Conservation (phyloP, 2,888 invertebrate genomes). For the Eupeodes luniger region DNA sequence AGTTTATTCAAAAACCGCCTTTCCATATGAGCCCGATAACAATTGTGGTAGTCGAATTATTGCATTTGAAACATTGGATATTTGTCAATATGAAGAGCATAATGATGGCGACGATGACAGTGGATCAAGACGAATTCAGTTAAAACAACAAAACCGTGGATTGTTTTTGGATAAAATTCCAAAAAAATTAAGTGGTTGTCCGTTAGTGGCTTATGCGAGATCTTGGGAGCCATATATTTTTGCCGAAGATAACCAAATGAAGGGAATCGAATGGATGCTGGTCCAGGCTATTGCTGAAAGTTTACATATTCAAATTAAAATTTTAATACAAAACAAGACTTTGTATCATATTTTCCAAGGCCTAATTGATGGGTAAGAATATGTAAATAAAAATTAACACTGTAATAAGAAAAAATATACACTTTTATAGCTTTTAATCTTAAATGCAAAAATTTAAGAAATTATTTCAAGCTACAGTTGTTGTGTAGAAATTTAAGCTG, state of each 20-base stretch:
- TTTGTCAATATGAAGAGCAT: constrained; percentile 78
- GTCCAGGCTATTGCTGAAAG: constrained; percentile 81
- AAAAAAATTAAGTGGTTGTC: constrained; percentile 81
- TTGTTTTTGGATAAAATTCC: constrained; percentile 82
- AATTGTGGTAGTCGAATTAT: constrained; percentile 82
- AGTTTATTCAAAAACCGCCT: constrained; percentile 80
- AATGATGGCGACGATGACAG: constrained; percentile 56
- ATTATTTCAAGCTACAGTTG: no score
- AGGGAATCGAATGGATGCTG: constrained; percentile 82
- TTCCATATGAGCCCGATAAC: constrained; percentile 82
- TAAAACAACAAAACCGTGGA: constrained; percentile 78
- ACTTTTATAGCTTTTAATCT: no score
- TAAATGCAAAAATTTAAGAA: no score
- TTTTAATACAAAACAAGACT: constrained; percentile 80
- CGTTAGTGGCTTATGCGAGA: constrained; percentile 80
- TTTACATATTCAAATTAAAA: constrained; percentile 80
- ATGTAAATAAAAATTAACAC: not conserved
- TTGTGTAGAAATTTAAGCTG: no score
- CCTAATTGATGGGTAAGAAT: constrained; percentile 80
- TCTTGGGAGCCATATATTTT: constrained; percentile 83
- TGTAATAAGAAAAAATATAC: no score
- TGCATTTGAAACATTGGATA: constrained; percentile 79
- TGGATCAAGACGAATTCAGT: constrained; percentile 24
- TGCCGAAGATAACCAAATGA: constrained; percentile 72
- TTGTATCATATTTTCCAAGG: constrained; percentile 81